These are phyloP conservation scores for Hypocryptadius cinnamomeus DNA, from an alignment of 2,113 vertebrate genomes.

Conservation along the genomic window DNA sequence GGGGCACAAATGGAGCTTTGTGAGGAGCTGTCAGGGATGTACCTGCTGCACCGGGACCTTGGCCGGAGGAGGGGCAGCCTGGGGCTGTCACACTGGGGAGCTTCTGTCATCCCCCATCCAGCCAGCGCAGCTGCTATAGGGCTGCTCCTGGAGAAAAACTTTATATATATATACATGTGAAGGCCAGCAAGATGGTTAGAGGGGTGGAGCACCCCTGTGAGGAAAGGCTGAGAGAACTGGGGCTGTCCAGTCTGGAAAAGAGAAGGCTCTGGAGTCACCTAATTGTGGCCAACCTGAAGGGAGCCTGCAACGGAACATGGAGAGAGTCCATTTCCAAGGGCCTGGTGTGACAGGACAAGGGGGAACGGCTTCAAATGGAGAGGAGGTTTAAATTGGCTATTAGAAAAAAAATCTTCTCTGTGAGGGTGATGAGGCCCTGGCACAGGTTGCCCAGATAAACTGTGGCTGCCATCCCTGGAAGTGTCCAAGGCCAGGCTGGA, in stretches of 20 bases:
- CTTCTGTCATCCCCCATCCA: accelerated
- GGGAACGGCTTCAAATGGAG: background rate
- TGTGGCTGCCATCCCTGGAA: background rate
- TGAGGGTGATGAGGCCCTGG: background rate
- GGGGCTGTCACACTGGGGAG: accelerated
- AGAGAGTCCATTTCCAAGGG: background rate
- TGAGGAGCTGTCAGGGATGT: background rate
- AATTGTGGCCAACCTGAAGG: background rate
- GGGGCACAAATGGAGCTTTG: background rate
- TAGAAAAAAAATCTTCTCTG: background rate
- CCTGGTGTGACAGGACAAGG: background rate
- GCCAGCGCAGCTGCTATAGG: accelerated
- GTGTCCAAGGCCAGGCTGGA: background rate
- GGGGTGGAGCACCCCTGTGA: background rate
- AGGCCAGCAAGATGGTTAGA: background rate
- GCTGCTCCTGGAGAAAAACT: background rate
- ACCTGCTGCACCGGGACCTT: background rate
- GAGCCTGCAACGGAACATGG: background rate
- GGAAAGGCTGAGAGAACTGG: background rate
- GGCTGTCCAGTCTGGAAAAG: background rate
- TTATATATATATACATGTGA: background rate
- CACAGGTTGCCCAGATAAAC: background rate
- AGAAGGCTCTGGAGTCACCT: background rate
- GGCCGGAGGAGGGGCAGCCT: background rate
- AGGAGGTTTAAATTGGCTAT: background rate